phyloP scores from a whole-genome alignment of 1,140 invertebrate species.

The Papilio helenus region DNA sequence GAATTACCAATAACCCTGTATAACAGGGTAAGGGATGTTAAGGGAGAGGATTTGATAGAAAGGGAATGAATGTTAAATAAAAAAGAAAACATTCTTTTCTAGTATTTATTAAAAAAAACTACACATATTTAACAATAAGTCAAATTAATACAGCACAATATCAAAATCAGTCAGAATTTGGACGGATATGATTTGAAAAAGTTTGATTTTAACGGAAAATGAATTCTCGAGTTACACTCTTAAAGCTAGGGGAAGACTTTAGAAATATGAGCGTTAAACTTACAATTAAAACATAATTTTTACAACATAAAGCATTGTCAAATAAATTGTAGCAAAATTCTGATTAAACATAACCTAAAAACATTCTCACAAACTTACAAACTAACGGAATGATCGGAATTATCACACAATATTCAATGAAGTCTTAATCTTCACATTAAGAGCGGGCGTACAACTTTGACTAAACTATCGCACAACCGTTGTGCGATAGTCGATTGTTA shows the following conservation, averaged over 20 bases:
- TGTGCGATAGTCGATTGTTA: no score
- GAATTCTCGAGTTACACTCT: background rate
- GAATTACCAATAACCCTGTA: no score
- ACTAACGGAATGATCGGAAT: no score
- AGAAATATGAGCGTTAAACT: background rate
- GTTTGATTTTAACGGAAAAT: slow-evolving; percentile 4
- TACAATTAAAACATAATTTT: slow-evolving; percentile 32
- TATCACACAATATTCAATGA: no score
- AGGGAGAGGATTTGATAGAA: no score
- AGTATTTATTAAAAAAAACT: slow-evolving; percentile 47
- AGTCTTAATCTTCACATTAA: no score
- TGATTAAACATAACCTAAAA: background rate
- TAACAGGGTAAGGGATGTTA: no score
- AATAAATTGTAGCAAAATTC: background rate
- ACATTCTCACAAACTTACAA: no score
- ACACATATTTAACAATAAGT: slow-evolving; percentile 32
- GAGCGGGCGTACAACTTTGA: no score
- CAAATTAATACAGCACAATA: slow-evolving; percentile 25
- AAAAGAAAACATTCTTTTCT: slow-evolving; percentile 46
- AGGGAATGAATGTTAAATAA: background rate
- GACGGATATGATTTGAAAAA: slow-evolving; percentile 65
- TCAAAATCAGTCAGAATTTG: slow-evolving; percentile 58
- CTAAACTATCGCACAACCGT: no score
- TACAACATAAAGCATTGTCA: slow-evolving; percentile 6
- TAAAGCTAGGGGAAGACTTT: slow-evolving; percentile 14